Percentiles rank a stretch among this genome's conserved stretches.
Evolutionary conservation across 1,140 invertebrate species (phyloP).

Genomic region (Oryzaephilus surinamensis): DNA sequence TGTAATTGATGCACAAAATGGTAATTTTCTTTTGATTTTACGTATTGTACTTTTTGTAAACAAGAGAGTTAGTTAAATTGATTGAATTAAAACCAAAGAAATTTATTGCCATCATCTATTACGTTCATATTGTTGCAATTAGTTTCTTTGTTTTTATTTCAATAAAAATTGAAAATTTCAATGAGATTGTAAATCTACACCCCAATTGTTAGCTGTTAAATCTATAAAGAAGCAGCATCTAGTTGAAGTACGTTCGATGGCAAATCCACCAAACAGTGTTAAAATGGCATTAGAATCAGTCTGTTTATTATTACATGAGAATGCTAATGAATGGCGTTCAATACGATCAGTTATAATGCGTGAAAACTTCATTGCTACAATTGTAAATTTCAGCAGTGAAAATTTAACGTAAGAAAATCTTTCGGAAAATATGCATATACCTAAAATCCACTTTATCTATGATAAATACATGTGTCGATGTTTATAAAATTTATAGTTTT

Average conservation of each 20-base stretch:
- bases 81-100: background rate
- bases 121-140: no score
- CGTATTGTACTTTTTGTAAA: background rate
- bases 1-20: conserved; percentile 95
- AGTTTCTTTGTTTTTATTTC: conserved; percentile 1
- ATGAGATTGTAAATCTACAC: background rate
- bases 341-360: conserved; percentile 89
- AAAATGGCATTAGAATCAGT: conserved; percentile 94
- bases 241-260: conserved; percentile 89
- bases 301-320: conserved; percentile 85
- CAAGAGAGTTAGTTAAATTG: background rate
- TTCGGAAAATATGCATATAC: no score
- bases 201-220: conserved; percentile 83
- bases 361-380: conserved; percentile 97
- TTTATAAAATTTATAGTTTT: no score
- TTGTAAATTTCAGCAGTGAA: conserved; percentile 95
- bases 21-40: conserved; percentile 43
- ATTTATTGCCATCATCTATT: no score
- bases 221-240: conserved; percentile 94
- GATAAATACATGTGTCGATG: no score
- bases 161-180: background rate
- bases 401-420: conserved; percentile 80
- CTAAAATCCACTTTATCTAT: no score
- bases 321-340: conserved; percentile 85
- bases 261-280: conserved; percentile 85